Conservation (phyloP, 35 echinoderm and acorn worm genomes). For the Nesometra sesokonis region DNA sequence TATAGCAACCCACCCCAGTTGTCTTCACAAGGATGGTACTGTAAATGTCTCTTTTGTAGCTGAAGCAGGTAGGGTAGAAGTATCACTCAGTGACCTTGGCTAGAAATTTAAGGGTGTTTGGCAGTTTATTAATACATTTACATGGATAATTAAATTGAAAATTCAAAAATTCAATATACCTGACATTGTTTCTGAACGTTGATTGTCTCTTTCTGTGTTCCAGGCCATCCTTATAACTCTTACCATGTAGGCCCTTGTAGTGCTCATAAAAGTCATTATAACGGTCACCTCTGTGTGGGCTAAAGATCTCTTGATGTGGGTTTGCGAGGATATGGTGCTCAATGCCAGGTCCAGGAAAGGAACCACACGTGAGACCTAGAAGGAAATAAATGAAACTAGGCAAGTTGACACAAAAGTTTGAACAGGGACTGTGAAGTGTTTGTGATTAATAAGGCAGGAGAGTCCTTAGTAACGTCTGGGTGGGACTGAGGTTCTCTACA, state of each 20-base stretch:
- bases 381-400: neutral
- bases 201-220: conserved; percentile 52
- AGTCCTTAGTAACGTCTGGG: too few relatives aligned
- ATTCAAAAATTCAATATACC: conserved; percentile 22
- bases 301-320: conserved; percentile 64
- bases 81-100: too few relatives aligned
- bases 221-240: conserved; percentile 29
- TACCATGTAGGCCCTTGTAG: conserved; percentile 45
- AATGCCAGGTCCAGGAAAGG: conserved; percentile 83
- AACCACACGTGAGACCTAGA: conserved; percentile 43
- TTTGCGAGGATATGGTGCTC: conserved; percentile 74
- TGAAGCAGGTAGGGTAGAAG: too few relatives aligned
- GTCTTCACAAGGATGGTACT: too few relatives aligned
- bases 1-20: too few relatives aligned
- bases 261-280: conserved; percentile 67
- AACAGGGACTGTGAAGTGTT: too few relatives aligned
- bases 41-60: too few relatives aligned
- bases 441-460: too few relatives aligned
- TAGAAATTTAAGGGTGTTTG: too few relatives aligned
- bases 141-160: neutral
- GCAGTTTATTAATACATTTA: too few relatives aligned
- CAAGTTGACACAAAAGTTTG: too few relatives aligned
- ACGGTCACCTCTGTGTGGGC: conserved; percentile 57
- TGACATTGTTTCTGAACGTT: conserved; percentile 80
- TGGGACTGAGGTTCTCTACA: too few relatives aligned